These are phyloP conservation scores for Phrynocephalus guinanensis DNA, from an alignment of 2,797 vertebrate genomes.

Conservation along the genomic window DNA sequence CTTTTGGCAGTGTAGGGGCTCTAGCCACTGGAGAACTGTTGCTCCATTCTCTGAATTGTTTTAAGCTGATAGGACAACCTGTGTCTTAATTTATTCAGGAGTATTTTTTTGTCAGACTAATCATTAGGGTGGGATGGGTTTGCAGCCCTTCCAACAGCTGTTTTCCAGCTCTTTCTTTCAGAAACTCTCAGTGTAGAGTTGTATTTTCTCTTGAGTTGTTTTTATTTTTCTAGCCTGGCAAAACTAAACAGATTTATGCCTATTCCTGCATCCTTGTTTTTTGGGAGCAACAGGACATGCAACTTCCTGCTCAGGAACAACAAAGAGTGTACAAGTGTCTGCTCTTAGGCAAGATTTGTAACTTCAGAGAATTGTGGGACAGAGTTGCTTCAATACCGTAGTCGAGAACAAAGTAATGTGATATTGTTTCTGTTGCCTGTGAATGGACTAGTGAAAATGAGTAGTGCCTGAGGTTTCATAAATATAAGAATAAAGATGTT, in stretches of 20 bases:
- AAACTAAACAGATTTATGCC: not conserved
- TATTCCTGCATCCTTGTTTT: not conserved
- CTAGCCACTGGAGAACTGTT: too few relatives aligned
- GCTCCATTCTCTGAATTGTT: not conserved
- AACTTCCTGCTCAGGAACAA: conserved; percentile 2
- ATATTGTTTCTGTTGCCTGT: not conserved
- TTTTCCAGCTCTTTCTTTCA: not conserved
- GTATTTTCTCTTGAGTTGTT: not conserved
- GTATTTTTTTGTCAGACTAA: not conserved
- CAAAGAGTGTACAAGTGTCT: not conserved
- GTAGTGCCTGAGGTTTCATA: not conserved
- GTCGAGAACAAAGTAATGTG: not conserved
- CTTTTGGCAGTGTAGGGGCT: too few relatives aligned
- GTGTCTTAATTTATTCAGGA: not conserved
- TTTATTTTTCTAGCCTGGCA: not conserved
- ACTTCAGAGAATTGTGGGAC: not conserved
- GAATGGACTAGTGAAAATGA: not conserved
- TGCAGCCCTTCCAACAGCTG: not conserved
- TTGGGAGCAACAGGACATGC: not conserved
- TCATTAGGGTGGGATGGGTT: too few relatives aligned
- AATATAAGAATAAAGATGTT: not conserved
- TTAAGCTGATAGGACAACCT: not conserved
- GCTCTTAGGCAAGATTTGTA: not conserved
- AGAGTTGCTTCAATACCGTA: not conserved
- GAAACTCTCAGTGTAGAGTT: conserved; percentile 1